These are phyloP conservation scores for Hymenochirus boettgeri DNA, from an alignment of 2,113 vertebrate species.

Conservation along the genomic window DNA sequence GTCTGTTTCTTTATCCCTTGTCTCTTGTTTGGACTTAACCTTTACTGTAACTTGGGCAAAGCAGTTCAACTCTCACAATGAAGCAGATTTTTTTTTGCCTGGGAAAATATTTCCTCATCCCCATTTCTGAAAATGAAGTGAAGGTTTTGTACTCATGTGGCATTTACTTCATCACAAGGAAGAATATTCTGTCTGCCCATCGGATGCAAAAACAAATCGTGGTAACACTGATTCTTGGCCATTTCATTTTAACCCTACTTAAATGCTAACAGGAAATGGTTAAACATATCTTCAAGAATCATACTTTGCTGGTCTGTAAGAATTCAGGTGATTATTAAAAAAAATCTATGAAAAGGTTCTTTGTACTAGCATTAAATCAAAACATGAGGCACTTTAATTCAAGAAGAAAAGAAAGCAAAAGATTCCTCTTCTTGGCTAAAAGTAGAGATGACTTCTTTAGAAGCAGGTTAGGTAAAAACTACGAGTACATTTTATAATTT, in stretches of 20 bases:
- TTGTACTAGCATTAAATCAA: background rate
- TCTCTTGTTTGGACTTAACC: slow-evolving; percentile 87
- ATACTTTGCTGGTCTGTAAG: background rate
- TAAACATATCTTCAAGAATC: slow-evolving; percentile 3
- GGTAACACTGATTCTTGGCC: slow-evolving; percentile 8
- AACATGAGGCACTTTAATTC: background rate
- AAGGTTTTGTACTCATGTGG: slow-evolving; percentile 68
- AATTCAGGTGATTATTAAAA: background rate
- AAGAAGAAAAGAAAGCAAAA: too few relatives aligned
- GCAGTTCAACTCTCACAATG: slow-evolving; percentile 70
- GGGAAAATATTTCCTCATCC: slow-evolving; percentile 73
- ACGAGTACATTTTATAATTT: too few relatives aligned
- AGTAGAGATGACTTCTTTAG: too few relatives aligned
- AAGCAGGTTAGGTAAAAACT: too few relatives aligned
- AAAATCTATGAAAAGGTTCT: background rate
- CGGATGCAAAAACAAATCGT: slow-evolving; percentile 47
- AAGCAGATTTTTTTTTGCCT: slow-evolving; percentile 73
- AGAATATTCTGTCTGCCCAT: slow-evolving; percentile 41
- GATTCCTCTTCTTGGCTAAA: too few relatives aligned
- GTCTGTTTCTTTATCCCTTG: slow-evolving; percentile 69
- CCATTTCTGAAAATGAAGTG: slow-evolving; percentile 56
- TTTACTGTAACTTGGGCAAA: slow-evolving; percentile 76
- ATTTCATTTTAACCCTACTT: background rate
- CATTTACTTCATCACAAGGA: slow-evolving; percentile 50
- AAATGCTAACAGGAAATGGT: background rate